A percentile compares a stretch with the other conserved stretches of the same genome.
Conservation (phyloP, 2,797 vertebrate genomes). For the Mus minutoides region DNA sequence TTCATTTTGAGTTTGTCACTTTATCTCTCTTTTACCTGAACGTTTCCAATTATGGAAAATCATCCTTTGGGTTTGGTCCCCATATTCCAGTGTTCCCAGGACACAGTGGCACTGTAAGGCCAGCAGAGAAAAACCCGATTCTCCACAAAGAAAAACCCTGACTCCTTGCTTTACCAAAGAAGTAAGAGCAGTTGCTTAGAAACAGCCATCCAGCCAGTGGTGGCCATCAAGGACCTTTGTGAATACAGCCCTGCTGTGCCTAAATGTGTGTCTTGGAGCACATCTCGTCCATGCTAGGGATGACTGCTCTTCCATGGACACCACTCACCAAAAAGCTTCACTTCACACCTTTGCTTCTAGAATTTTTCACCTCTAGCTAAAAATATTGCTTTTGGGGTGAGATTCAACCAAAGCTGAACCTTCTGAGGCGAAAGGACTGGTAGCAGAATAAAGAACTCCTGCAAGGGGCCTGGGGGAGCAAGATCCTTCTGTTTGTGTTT, state of each 20-base stretch:
- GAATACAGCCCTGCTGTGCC: neutral
- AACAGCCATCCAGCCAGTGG: neutral
- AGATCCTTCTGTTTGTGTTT: conserved; percentile 48
- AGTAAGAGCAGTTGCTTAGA: neutral
- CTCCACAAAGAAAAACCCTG: neutral
- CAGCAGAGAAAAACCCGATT: neutral
- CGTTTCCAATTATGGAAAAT: neutral
- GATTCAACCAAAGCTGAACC: conserved; percentile 48
- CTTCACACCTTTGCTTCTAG: conserved; percentile 37
- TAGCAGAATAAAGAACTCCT: neutral
- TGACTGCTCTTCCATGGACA: neutral
- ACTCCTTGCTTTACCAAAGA: neutral
- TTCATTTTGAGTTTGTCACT: too few species aligned
- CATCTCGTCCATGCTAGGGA: neutral
- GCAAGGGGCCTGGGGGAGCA: neutral
- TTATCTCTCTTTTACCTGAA: neutral
- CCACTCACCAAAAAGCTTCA: neutral
- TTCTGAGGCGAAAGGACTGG: neutral
- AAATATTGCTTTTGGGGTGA: conserved; percentile 48
- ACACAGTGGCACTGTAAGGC: neutral
- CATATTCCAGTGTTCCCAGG: neutral
- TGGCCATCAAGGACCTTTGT: accelerated
- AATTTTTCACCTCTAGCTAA: conserved; percentile 57
- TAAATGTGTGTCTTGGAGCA: neutral
- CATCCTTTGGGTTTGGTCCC: neutral